Percentiles rank a stretch among this genome's conserved stretches.
These are phyloP conservation scores for Drosophila phalerata DNA, from an alignment of 2,888 invertebrate genomes.

Conservation along the genomic window DNA sequence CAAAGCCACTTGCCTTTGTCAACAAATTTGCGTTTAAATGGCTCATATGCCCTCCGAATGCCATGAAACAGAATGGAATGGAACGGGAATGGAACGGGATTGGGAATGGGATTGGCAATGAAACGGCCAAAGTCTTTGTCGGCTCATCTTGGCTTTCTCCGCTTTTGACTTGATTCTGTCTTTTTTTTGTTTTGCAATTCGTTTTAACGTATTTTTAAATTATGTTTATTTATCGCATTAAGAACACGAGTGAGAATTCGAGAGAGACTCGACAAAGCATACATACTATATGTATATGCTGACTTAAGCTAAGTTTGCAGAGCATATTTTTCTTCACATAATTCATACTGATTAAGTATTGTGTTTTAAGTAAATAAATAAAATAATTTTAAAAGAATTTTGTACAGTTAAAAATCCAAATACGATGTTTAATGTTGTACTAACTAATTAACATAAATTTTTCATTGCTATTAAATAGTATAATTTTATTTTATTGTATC, in stretches of 20 bases:
- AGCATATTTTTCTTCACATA: neutral
- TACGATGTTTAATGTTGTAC: neutral
- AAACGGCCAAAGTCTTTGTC: constrained; percentile 22
- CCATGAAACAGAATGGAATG: neutral
- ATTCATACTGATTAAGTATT: constrained; percentile 11
- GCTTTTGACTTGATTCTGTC: constrained; percentile 41
- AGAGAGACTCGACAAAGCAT: neutral
- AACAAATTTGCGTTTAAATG: constrained; percentile 80
- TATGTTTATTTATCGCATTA: constrained; percentile 70
- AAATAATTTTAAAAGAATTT: neutral
- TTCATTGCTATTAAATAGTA: no score
- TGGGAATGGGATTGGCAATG: neutral
- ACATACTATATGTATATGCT: neutral
- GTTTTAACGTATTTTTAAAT: constrained; percentile 79
- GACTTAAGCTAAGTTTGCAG: neutral
- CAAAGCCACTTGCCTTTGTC: constrained; percentile 79
- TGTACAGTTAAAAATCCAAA: neutral
- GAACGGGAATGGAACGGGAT: neutral
- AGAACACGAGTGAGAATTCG: constrained; percentile 28
- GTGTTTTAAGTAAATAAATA: constrained; percentile 5
- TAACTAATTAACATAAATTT: neutral
- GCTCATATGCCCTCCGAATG: constrained; percentile 51
- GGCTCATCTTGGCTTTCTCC: constrained; percentile 41
- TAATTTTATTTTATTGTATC: no score
- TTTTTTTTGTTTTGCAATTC: constrained; percentile 66